Evolutionary conservation across 2,113 vertebrate species (phyloP).

Genomic region (Boulengeromyrus knoepffleri): DNA sequence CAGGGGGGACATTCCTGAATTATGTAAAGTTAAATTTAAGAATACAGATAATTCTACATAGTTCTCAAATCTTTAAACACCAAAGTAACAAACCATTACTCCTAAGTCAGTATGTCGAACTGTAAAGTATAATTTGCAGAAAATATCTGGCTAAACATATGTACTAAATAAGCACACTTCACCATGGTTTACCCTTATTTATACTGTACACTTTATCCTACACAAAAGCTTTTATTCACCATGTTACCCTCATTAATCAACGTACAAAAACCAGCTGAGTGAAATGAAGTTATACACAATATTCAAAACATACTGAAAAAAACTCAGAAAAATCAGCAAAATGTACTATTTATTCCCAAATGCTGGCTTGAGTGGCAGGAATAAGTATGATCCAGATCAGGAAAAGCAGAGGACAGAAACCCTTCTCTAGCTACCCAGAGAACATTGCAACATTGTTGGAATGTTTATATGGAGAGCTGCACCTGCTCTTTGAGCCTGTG

Average conservation of each 20-base stretch:
- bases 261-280: background rate
- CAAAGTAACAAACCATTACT: background rate
- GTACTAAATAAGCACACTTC: background rate
- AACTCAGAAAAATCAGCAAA: background rate
- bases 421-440: background rate
- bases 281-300: background rate
- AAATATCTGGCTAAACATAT: background rate
- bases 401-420: background rate
- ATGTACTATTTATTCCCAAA: background rate
- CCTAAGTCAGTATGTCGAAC: background rate
- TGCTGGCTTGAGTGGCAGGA: background rate
- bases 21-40: too few relatives aligned
- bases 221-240: background rate
- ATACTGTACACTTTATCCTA: background rate
- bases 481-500: slow-evolving; percentile 75
- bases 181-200: background rate
- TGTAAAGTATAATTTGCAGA: background rate
- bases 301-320: background rate
- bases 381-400: background rate
- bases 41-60: background rate
- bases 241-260: background rate
- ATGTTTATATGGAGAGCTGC: background rate
- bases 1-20: too few relatives aligned
- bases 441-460: background rate
- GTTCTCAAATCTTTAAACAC: background rate